These are phyloP conservation scores for Metacarcinus magister DNA, from an alignment of 2,888 invertebrate species.

Conservation along the genomic window DNA sequence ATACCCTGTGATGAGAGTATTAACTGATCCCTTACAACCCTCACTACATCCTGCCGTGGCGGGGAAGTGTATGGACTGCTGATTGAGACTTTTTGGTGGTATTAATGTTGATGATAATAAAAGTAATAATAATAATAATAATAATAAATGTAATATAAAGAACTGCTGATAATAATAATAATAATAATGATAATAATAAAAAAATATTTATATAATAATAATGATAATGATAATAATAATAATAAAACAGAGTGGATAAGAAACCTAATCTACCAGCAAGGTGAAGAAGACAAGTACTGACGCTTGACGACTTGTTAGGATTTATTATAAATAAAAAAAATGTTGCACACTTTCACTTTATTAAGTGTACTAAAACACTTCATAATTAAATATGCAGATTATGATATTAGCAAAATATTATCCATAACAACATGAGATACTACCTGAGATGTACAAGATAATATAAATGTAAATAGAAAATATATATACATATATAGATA, in stretches of 20 bases:
- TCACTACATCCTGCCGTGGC: not conserved
- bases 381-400: not conserved
- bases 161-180: not conserved
- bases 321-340: not conserved
- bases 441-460: not conserved
- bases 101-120: not conserved
- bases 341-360: not conserved
- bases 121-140: not conserved
- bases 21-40: not conserved
- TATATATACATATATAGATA: too few relatives aligned
- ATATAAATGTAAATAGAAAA: too few relatives aligned
- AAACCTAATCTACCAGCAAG: not conserved
- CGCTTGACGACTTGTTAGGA: not conserved
- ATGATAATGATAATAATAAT: not conserved
- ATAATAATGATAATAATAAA: slow-evolving; percentile 31
- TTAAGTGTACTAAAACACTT: not conserved
- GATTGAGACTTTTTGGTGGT: not conserved
- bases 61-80: not conserved
- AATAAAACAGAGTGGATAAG: not conserved
- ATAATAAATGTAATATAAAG: not conserved
- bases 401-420: not conserved
- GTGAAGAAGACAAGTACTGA: not conserved
- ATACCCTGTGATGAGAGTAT: not conserved
- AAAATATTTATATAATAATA: not conserved
- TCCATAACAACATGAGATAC: not conserved